Percentiles rank a stretch among this genome's conserved stretches.
Conservation (phyloP, 2,113 vertebrate species). For the Procavia capensis region DNA sequence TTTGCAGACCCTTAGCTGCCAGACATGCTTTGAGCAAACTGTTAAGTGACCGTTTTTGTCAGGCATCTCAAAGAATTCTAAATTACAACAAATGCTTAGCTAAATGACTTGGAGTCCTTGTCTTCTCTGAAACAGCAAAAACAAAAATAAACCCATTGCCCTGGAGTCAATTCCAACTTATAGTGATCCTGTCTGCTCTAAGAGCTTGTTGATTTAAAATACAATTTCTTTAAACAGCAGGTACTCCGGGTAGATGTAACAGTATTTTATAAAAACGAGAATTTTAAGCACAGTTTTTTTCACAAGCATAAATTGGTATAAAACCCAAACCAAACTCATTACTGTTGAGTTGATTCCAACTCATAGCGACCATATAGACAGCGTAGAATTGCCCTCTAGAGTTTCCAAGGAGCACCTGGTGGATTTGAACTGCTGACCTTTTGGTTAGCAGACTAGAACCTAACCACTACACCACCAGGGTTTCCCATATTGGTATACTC, state of each 20-base stretch:
- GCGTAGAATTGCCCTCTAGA: too few relatives aligned
- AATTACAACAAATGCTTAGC: background rate
- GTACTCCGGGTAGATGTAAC: background rate
- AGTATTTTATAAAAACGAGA: background rate
- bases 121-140: too few relatives aligned
- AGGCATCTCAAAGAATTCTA: background rate
- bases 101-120: background rate
- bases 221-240: background rate
- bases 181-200: background rate
- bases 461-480: too few relatives aligned
- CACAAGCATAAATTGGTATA: background rate
- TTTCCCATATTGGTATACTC: too few relatives aligned
- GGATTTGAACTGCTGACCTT: too few relatives aligned
- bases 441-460: too few relatives aligned
- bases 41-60: background rate
- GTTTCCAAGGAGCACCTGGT: too few relatives aligned
- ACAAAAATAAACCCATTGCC: too few relatives aligned
- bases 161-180: too few relatives aligned
- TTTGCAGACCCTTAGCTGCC: background rate
- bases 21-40: constrained; percentile 9
- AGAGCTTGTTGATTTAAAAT: background rate
- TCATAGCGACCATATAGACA: too few relatives aligned
- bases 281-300: background rate
- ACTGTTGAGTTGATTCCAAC: too few relatives aligned
- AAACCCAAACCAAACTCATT: too few relatives aligned